phyloP scores from a whole-genome alignment of 2,888 invertebrate genomes.

The Neuroscelio doddi region DNA sequence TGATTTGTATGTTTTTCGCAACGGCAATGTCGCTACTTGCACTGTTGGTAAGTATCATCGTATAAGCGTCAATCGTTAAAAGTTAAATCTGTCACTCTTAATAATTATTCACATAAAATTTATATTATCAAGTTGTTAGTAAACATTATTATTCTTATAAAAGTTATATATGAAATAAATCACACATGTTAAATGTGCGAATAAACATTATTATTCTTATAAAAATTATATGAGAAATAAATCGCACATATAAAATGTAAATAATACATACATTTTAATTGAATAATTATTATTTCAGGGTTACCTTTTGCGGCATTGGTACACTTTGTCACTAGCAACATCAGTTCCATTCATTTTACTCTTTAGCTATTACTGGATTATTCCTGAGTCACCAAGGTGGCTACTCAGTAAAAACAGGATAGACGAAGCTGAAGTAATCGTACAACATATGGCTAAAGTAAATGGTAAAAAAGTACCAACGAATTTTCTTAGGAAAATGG shows the following conservation, averaged over 20 bases:
- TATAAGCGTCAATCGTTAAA: too few relatives aligned
- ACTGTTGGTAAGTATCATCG: constrained; percentile 70
- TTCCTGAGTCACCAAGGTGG: constrained; percentile 83
- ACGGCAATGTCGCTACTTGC: constrained; percentile 79
- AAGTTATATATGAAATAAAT: too few relatives aligned
- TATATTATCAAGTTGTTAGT: not conserved
- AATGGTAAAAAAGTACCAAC: constrained; percentile 76
- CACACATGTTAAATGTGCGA: too few relatives aligned
- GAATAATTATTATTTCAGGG: constrained; percentile 60
- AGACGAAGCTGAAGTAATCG: constrained; percentile 79
- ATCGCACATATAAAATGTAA: too few relatives aligned
- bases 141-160: too few relatives aligned
- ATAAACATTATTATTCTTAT: too few relatives aligned
- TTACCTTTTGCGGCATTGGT: constrained; percentile 77
- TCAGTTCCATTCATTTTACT: constrained; percentile 77
- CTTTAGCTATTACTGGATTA: constrained; percentile 79
- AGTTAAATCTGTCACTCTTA: too few relatives aligned
- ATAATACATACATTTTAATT: too few relatives aligned
- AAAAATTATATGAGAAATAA: too few relatives aligned
- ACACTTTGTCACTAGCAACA: constrained; percentile 76
- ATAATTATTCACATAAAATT: not conserved
- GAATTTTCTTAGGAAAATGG: constrained; percentile 77
- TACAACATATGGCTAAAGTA: constrained; percentile 77
- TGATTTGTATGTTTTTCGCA: constrained; percentile 79
- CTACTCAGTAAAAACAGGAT: constrained; percentile 78